phyloP scores from a whole-genome alignment of 2,888 invertebrate genomes.

The Coenonympha arcania region DNA sequence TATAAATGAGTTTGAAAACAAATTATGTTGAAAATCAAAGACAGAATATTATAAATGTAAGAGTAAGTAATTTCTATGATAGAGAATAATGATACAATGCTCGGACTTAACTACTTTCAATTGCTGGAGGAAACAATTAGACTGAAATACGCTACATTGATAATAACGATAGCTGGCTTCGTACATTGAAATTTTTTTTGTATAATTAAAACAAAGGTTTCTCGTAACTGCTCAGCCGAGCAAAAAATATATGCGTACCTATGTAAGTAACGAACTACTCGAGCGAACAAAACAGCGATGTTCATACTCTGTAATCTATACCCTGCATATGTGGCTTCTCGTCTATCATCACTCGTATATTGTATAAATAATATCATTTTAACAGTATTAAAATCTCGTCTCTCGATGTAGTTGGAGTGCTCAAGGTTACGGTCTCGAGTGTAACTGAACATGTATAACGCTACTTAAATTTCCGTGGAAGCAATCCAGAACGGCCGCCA shows the following conservation, averaged over 20 bases:
- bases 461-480: constrained; percentile 12
- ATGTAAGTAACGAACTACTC: constrained; percentile 22
- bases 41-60: too few relatives aligned
- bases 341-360: neutral
- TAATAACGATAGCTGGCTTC: constrained; percentile 17
- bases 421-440: constrained; percentile 5
- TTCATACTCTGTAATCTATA: constrained; percentile 2
- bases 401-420: neutral
- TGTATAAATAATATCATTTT: too few relatives aligned
- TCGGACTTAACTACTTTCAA: constrained; percentile 4
- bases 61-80: too few relatives aligned
- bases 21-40: too few relatives aligned
- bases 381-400: neutral
- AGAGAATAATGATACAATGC: neutral
- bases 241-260: constrained; percentile 26
- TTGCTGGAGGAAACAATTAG: constrained; percentile 9
- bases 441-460: constrained; percentile 4
- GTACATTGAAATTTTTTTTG: constrained; percentile 20
- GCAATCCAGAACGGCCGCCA: constrained; percentile 15
- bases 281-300: constrained; percentile 18
- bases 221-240: constrained; percentile 25
- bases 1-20: too few relatives aligned
- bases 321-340: neutral
- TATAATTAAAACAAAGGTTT: constrained; percentile 26
- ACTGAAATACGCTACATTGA: constrained; percentile 10